Conservation (phyloP, 2,797 vertebrate genomes). For the Xiphorhynchus erythropygius region DNA sequence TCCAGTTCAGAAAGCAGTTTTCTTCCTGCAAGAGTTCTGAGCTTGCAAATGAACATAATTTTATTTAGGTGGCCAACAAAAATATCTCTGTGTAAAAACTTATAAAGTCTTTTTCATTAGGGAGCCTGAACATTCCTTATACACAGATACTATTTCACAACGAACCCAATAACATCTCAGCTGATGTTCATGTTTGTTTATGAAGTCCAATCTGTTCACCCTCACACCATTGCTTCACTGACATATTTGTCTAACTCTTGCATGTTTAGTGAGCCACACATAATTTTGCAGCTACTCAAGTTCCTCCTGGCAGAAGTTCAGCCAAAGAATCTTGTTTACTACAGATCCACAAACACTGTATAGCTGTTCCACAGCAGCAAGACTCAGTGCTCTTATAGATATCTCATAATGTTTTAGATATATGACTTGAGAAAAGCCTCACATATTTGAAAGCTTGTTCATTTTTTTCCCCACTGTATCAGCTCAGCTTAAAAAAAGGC, state of each 20-base stretch:
- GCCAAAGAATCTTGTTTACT: constrained; percentile 18
- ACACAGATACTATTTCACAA: background rate
- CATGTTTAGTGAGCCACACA: background rate
- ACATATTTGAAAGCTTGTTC: background rate
- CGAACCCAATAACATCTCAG: background rate
- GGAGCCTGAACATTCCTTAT: background rate
- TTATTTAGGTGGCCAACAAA: background rate
- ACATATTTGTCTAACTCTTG: background rate
- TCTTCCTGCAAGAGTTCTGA: background rate
- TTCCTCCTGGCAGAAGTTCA: background rate
- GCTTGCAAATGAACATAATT: background rate
- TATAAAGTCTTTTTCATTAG: background rate
- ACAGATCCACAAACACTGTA: background rate
- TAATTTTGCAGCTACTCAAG: background rate
- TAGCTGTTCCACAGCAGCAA: background rate
- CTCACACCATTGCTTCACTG: background rate
- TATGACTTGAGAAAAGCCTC: background rate
- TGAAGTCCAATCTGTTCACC: background rate
- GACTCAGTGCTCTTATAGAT: background rate
- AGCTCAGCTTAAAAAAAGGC: background rate
- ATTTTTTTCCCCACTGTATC: background rate
- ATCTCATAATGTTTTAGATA: background rate
- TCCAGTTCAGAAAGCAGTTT: background rate
- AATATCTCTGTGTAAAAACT: background rate
- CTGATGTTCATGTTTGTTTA: background rate